These are phyloP conservation scores for Nematopogon swammerdamellus DNA, from an alignment of 2,888 invertebrate species.

Conservation along the genomic window DNA sequence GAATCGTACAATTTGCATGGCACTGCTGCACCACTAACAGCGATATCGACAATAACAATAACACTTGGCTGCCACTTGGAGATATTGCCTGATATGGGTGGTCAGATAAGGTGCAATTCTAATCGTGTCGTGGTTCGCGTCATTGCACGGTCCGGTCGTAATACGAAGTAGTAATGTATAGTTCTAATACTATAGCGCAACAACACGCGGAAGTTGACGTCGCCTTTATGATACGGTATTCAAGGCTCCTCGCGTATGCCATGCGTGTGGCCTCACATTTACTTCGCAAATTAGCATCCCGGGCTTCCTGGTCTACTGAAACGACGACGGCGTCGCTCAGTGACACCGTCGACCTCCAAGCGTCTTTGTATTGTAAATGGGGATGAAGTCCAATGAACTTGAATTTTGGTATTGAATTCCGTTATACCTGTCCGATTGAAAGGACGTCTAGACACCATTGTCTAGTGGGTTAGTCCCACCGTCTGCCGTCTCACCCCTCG, in stretches of 20 bases:
- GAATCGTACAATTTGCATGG: too few relatives aligned
- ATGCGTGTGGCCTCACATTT: conserved; percentile 39
- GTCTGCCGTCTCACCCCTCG: neutral
- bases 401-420: neutral
- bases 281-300: conserved; percentile 25
- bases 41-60: too few relatives aligned
- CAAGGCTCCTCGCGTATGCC: conserved; percentile 39
- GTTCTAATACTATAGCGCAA: neutral
- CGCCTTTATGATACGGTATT: conserved; percentile 45
- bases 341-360: neutral
- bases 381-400: neutral
- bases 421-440: neutral
- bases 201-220: conserved; percentile 36
- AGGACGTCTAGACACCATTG: neutral
- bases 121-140: too few relatives aligned
- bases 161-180: neutral
- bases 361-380: neutral
- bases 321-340: neutral
- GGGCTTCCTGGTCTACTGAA: conserved; percentile 25
- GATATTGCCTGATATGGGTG: too few relatives aligned
- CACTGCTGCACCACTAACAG: too few relatives aligned
- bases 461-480: neutral
- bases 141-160: too few relatives aligned
- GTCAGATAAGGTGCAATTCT: too few relatives aligned
- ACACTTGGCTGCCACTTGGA: too few relatives aligned